phyloP scores from a whole-genome alignment of 53 echinoderm and acorn worm species.

The Zoroaster sp. region DNA sequence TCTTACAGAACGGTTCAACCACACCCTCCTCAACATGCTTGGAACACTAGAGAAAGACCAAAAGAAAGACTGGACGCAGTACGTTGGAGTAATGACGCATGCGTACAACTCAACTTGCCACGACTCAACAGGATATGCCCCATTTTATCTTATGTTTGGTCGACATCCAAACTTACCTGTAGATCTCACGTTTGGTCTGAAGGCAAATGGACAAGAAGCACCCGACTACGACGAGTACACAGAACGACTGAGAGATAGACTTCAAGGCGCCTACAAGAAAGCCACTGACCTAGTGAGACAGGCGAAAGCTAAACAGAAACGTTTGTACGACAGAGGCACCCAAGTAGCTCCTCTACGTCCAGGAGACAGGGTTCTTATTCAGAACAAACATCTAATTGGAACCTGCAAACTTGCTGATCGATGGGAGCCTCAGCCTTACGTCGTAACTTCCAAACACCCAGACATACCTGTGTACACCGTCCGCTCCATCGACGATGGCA shows the following conservation, averaged over 20 bases:
- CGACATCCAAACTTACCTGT: conserved; percentile 40
- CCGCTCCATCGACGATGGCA: no score
- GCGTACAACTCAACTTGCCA: conserved; percentile 35
- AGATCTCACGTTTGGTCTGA: conserved; percentile 29
- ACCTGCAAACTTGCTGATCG: conserved; percentile 35
- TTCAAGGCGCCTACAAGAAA: conserved; percentile 11
- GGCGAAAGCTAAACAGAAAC: no score
- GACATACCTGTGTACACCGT: no score
- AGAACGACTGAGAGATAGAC: neutral
- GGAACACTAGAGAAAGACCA: conserved; percentile 38
- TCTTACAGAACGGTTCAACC: conserved; percentile 42
- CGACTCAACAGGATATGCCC: conserved; percentile 17
- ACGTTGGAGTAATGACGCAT: conserved; percentile 40
- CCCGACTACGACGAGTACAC: conserved; percentile 6
- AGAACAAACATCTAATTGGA: conserved; percentile 43
- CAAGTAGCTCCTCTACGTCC: neutral
- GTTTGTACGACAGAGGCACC: no score
- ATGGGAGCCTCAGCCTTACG: conserved; percentile 37
- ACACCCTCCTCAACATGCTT: conserved; percentile 46
- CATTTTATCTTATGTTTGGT: conserved; percentile 35
- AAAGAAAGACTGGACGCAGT: conserved; percentile 40
- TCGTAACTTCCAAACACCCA: conserved; percentile 20
- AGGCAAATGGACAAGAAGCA: neutral
- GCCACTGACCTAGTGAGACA: no score
- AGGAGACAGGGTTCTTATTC: conserved; percentile 52